phyloP scores from a whole-genome alignment of 2,797 vertebrate genomes.

The Anabacerthia variegaticeps region DNA sequence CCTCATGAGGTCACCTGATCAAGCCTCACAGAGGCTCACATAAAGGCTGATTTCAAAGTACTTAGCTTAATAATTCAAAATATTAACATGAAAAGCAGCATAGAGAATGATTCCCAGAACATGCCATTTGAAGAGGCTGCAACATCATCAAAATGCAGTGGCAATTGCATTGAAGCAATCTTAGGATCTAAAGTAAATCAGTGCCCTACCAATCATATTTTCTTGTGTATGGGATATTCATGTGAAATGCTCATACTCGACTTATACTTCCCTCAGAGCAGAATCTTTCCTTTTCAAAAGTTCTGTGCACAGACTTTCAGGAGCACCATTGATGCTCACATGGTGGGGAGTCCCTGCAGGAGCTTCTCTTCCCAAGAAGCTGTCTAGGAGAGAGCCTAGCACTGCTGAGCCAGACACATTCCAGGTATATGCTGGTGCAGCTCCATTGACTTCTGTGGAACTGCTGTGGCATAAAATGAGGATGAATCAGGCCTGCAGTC shows the following conservation, averaged over 20 bases:
- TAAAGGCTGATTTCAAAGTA: background rate
- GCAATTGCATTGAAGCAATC: background rate
- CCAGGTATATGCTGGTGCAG: background rate
- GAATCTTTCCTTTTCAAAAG: background rate
- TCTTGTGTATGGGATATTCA: background rate
- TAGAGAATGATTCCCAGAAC: constrained; percentile 8
- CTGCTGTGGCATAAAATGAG: constrained; percentile 18
- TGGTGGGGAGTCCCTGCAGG: background rate
- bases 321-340: background rate
- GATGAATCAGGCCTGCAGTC: background rate
- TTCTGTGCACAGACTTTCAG: background rate
- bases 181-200: background rate
- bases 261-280: background rate
- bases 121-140: background rate
- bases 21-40: background rate
- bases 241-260: background rate
- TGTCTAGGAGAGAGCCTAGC: background rate
- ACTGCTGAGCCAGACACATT: background rate
- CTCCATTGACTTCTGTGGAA: background rate
- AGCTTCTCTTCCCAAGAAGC: background rate
- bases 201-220: background rate
- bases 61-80: background rate
- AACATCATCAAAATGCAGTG: background rate
- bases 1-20: background rate
- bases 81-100: background rate